phyloP scores from a whole-genome alignment of 37 sponge, comb jelly and placozoan genomes.

The Oscarella lobularis region DNA sequence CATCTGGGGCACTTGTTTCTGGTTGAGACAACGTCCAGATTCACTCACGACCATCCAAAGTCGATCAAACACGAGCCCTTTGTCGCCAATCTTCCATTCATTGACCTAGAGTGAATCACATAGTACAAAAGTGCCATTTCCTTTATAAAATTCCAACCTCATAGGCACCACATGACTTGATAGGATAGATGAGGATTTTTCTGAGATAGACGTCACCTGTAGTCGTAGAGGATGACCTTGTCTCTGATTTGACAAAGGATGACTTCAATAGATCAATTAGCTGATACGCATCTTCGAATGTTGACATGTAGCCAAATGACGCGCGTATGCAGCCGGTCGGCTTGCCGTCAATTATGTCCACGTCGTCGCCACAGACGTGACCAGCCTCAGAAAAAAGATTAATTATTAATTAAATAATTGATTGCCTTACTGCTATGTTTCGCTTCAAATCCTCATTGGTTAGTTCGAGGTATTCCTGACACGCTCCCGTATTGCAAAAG shows the following conservation, averaged over 20 bases:
- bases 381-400: conserved; percentile 46
- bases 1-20: conserved; percentile 59
- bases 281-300: conserved; percentile 32
- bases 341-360: conserved; percentile 64
- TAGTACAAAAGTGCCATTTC: no score
- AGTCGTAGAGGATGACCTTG: no score
- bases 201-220: no score
- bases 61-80: conserved; percentile 70
- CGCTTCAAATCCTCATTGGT: conserved; percentile 17
- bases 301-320: conserved; percentile 84
- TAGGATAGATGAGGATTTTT: conserved; percentile 51
- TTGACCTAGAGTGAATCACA: conserved; percentile 33
- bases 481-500: conserved; percentile 91
- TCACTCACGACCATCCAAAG: conserved; percentile 63
- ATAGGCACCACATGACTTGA: conserved; percentile 57
- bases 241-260: conserved; percentile 30
- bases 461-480: conserved; percentile 51
- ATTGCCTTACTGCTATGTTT: conserved; percentile 38
- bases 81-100: conserved; percentile 51
- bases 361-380: conserved; percentile 73
- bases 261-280: conserved; percentile 37
- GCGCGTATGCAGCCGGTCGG: conserved; percentile 84
- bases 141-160: no score
- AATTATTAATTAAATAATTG: not conserved
- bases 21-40: conserved; percentile 29